Conservation (phyloP, 2,113 vertebrate species). For the Microcebus tavaratra region DNA sequence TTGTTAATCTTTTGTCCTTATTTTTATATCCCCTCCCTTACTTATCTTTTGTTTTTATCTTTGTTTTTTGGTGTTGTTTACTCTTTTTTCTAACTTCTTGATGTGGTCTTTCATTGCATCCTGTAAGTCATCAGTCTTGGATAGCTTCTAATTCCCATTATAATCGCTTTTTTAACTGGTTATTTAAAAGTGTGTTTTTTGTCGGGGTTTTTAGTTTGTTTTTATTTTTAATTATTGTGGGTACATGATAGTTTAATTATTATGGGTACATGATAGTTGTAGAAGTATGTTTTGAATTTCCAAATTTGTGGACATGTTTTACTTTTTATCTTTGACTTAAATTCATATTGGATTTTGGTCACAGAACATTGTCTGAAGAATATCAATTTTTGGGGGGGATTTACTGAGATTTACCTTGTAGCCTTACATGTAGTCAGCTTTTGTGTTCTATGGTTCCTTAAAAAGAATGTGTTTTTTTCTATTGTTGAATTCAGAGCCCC, state of each 20-base stretch:
- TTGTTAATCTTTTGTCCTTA: neutral
- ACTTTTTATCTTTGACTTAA: neutral
- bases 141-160: neutral
- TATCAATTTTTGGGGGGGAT: neutral
- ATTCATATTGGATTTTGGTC: neutral
- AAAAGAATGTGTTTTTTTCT: neutral
- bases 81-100: conserved; percentile 14
- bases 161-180: neutral
- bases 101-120: neutral
- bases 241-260: no score
- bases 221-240: no score
- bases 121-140: neutral
- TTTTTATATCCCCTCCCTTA: neutral
- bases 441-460: neutral
- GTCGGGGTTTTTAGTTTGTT: no score
- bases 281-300: neutral
- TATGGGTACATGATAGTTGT: neutral
- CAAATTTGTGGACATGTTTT: neutral
- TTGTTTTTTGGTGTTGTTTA: neutral
- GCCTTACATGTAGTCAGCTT: neutral
- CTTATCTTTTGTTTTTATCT: neutral
- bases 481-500: neutral
- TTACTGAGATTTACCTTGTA: conserved; percentile 6
- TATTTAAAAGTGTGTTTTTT: conserved; percentile 29
- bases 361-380: neutral